Evolutionary conservation across 2,113 vertebrate genomes (phyloP).

Genomic region (Parotia lawesii): DNA sequence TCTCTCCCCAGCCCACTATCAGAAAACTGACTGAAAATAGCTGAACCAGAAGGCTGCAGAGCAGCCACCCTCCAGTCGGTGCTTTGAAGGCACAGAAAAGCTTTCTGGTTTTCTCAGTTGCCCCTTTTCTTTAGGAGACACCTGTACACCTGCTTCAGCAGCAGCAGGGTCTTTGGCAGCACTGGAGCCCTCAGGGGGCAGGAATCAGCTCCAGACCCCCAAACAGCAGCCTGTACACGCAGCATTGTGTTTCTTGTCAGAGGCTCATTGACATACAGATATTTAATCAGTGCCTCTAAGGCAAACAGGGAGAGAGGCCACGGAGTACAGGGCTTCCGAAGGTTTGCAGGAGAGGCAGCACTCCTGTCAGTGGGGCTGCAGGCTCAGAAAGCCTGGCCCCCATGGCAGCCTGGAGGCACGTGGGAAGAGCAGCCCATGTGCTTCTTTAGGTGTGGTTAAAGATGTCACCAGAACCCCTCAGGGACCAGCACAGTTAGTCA

Average conservation of each 20-base stretch:
- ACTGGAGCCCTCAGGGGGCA: not conserved
- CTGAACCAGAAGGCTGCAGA: not conserved
- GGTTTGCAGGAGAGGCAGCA: not conserved
- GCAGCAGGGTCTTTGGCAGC: not conserved
- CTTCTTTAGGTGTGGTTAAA: not conserved
- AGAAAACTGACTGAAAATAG: not conserved
- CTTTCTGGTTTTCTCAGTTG: not conserved
- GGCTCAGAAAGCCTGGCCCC: not conserved
- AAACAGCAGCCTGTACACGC: not conserved
- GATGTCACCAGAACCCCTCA: not conserved
- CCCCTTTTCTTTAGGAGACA: not conserved
- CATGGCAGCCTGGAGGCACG: not conserved
- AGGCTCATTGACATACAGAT: not conserved
- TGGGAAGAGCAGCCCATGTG: not conserved
- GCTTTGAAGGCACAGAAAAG: not conserved
- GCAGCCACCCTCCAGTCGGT: fast-evolving
- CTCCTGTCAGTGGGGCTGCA: not conserved
- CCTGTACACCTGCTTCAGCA: not conserved
- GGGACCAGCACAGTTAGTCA: not conserved
- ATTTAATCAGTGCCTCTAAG: not conserved
- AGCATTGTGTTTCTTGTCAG: not conserved
- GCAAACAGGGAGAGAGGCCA: not conserved
- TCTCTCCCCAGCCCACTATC: not conserved
- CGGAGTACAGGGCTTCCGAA: fast-evolving
- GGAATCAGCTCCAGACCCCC: not conserved